Evolutionary conservation across 2,888 invertebrate genomes (phyloP).

Genomic region (Rhagonycha fulva): DNA sequence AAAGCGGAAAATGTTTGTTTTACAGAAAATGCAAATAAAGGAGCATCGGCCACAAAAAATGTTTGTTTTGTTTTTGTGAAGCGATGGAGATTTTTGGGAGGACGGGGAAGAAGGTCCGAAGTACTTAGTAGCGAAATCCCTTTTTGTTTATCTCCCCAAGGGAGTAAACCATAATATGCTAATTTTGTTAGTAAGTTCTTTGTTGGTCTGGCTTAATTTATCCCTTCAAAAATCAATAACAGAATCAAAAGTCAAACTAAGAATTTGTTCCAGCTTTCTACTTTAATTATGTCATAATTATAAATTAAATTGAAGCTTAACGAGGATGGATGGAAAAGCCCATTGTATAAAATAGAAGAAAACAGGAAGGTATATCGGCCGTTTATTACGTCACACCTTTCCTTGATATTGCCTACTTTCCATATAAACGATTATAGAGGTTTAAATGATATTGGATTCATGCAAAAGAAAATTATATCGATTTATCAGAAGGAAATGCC

Average conservation of each 20-base stretch:
- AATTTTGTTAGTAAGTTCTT: not conserved
- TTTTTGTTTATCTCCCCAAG: not conserved
- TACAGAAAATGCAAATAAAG: not conserved
- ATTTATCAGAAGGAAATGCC: constrained; percentile 19
- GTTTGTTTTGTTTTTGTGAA: not conserved
- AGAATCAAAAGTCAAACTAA: not conserved
- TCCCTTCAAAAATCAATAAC: not conserved
- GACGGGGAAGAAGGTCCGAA: not conserved
- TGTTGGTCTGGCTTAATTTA: not conserved
- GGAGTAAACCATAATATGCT: not conserved
- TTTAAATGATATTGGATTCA: constrained; percentile 31
- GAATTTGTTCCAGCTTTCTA: not conserved
- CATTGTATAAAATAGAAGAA: constrained; percentile 11
- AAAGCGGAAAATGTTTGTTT: not conserved
- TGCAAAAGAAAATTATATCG: constrained; percentile 32
- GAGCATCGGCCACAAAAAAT: not conserved
- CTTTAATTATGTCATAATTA: not conserved
- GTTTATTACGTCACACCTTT: constrained; percentile 29
- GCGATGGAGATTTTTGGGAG: not conserved
- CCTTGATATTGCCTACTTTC: constrained; percentile 34
- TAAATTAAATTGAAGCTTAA: constrained; percentile 7
- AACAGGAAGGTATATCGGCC: constrained; percentile 26
- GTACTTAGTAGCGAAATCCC: not conserved
- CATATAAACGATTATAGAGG: constrained; percentile 36
- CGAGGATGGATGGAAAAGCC: constrained; percentile 12